Evolutionary conservation across 2,888 invertebrate genomes (phyloP).

Genomic region (Tetragonula carbonaria): DNA sequence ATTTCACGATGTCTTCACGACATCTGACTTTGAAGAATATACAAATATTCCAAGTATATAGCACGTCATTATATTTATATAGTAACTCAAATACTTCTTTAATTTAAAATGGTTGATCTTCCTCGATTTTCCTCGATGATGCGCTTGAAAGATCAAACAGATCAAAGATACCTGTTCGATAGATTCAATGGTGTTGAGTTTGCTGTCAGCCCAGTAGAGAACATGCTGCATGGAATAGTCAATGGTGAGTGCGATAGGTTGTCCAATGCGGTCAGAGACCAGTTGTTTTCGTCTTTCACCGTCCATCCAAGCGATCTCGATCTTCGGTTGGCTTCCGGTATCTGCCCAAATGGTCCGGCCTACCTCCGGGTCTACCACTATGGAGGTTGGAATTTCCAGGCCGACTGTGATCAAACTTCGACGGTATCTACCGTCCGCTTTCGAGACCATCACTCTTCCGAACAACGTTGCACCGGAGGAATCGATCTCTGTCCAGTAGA

Average conservation of each 20-base stretch:
- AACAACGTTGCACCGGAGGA: conserved; percentile 89
- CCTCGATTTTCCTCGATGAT: neutral
- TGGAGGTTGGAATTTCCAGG: conserved; percentile 93
- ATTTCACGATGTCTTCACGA: neutral
- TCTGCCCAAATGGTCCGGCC: conserved; percentile 98
- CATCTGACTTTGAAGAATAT: neutral
- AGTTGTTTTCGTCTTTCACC: conserved; percentile 94
- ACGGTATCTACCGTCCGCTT: conserved; percentile 95
- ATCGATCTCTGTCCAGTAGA: conserved; percentile 95
- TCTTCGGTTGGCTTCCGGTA: conserved; percentile 95
- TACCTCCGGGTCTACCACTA: conserved; percentile 93
- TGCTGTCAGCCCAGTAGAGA: conserved; percentile 98
- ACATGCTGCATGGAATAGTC: conserved; percentile 95
- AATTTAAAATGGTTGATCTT: neutral
- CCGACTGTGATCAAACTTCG: conserved; percentile 91
- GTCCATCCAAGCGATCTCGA: conserved; percentile 98
- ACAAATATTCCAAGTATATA: neutral
- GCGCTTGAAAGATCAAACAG: neutral
- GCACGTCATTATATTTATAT: neutral
- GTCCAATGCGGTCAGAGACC: conserved; percentile 92
- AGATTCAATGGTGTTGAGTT: conserved; percentile 94
- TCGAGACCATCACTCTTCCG: conserved; percentile 94
- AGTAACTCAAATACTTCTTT: neutral
- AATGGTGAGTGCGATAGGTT: conserved; percentile 95
- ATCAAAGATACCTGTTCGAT: conserved; percentile 83